Percentiles rank a stretch among this genome's conserved stretches.
These are phyloP conservation scores for Nothocercus nigrocapillus DNA, from an alignment of 2,113 vertebrate species.

Conservation along the genomic window DNA sequence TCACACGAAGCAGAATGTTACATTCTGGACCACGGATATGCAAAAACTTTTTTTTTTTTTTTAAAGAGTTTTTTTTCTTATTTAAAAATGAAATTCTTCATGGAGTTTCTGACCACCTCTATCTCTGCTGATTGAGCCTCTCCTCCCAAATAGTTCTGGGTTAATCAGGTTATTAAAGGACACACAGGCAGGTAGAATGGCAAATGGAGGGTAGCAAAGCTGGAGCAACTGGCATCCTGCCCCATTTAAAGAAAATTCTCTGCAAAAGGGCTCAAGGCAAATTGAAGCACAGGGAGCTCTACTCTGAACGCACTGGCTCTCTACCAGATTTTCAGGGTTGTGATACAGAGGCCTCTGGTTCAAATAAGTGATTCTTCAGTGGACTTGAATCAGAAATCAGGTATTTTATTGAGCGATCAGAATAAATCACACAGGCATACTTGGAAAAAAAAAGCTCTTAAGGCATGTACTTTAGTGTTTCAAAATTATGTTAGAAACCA, in stretches of 20 bases:
- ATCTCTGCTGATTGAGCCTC: not conserved
- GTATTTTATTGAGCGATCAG: not conserved
- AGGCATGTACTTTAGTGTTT: not conserved
- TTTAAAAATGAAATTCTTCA: not conserved
- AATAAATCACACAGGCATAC: not conserved
- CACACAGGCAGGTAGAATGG: not conserved
- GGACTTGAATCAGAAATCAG: not conserved
- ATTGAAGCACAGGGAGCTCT: not conserved
- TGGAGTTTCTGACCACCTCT: not conserved
- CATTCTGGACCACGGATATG: not conserved
- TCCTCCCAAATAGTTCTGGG: not conserved
- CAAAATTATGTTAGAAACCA: not conserved
- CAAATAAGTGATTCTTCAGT: not conserved
- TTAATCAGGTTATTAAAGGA: not conserved
- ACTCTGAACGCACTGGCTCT: not conserved
- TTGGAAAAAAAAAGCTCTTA: not conserved
- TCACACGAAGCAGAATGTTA: not conserved
- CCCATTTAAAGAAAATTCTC: not conserved
- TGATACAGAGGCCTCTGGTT: not conserved
- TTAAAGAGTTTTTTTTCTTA: not conserved
- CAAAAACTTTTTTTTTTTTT: not conserved
- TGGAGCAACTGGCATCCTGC: accelerated
- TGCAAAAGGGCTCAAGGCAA: not conserved
- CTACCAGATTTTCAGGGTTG: not conserved
- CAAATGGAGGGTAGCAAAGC: not conserved